These are phyloP conservation scores for Oxyscelio sp. DNA, from an alignment of 2,888 invertebrate species.

Conservation along the genomic window DNA sequence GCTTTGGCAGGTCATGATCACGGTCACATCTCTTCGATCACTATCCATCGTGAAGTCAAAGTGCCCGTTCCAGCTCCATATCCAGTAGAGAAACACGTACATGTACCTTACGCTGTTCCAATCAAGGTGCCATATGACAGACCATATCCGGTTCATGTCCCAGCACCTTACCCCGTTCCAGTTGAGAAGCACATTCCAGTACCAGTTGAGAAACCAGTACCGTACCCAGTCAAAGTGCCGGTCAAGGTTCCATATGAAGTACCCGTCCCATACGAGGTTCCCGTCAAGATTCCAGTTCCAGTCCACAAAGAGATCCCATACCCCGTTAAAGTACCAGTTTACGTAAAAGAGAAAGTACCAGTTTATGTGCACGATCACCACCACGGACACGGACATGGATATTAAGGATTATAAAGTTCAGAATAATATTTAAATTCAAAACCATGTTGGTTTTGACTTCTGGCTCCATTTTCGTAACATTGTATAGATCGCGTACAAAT, in stretches of 20 bases:
- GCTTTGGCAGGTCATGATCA: constrained; percentile 79
- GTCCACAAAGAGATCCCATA: constrained; percentile 80
- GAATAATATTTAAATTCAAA: not conserved
- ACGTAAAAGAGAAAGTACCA: constrained; percentile 62
- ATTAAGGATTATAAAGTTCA: not conserved
- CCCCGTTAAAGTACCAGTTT: constrained; percentile 61
- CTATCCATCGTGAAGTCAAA: constrained; percentile 84
- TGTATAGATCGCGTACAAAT: not conserved
- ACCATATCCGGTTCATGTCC: constrained; percentile 80
- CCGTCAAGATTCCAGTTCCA: constrained; percentile 80
- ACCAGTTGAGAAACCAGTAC: constrained; percentile 83
- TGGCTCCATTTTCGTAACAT: constrained; percentile 5
- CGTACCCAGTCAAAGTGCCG: constrained; percentile 83
- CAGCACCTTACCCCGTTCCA: constrained; percentile 83
- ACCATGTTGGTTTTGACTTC: not conserved
- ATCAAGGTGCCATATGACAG: constrained; percentile 71
- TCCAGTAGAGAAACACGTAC: constrained; percentile 68
- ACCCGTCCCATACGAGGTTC: constrained; percentile 82
- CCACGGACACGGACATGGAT: not conserved
- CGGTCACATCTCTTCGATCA: constrained; percentile 83
- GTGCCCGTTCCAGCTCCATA: constrained; percentile 83
- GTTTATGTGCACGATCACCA: constrained; percentile 33
- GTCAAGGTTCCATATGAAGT: constrained; percentile 81
- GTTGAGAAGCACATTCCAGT: constrained; percentile 85
- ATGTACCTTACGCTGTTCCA: constrained; percentile 79